Percentiles rank a stretch among this genome's conserved stretches.
Conservation (phyloP, 2,888 invertebrate species). For the Muscina levida region DNA sequence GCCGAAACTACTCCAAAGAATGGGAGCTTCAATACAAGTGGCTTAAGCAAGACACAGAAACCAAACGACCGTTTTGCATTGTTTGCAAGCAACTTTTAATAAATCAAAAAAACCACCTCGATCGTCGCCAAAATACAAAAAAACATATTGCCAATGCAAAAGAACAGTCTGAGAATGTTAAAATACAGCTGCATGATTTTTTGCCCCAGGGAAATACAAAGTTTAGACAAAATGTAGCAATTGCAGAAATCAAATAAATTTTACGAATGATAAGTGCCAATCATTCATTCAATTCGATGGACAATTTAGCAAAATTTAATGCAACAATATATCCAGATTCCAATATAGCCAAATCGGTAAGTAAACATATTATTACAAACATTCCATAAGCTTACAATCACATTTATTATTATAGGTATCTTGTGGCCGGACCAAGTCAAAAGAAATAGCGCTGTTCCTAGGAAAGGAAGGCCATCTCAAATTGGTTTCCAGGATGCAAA, state of each 20-base stretch:
- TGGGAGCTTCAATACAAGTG: background rate
- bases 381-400: background rate
- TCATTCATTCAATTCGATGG: constrained; percentile 55
- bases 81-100: constrained; percentile 1
- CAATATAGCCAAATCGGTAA: constrained; percentile 45
- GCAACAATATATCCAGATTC: constrained; percentile 48
- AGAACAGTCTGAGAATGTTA: background rate
- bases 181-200: background rate
- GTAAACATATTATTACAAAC: background rate
- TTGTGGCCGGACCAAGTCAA: constrained; percentile 1
- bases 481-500: background rate
- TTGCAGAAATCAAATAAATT: constrained; percentile 47
- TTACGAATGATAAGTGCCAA: constrained; percentile 31
- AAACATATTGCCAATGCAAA: background rate
- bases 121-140: background rate
- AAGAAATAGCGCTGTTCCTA: background rate
- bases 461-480: background rate
- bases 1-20: constrained; percentile 2
- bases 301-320: constrained; percentile 45
- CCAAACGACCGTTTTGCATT: background rate
- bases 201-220: background rate
- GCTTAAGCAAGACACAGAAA: background rate
- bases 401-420: background rate
- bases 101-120: background rate
- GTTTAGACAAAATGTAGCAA: constrained; percentile 14